Evolutionary conservation across 2,888 invertebrate genomes (phyloP).

Genomic region (Bimastos eiseni): DNA sequence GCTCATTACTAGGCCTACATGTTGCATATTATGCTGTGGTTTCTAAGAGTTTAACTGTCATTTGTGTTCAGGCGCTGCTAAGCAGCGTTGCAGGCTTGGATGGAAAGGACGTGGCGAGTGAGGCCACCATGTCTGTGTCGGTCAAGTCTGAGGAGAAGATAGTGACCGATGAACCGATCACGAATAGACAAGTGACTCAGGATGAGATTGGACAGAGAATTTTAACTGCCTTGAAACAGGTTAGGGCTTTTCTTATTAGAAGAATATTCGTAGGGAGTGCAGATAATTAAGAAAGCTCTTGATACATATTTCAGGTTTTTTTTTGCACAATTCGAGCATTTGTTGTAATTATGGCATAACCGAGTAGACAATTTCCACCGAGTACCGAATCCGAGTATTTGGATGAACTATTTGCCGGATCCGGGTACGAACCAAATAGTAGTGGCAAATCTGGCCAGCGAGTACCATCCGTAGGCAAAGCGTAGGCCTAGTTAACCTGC

Average conservation of each 20-base stretch:
- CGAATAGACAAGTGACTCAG: slow-evolving; percentile 32
- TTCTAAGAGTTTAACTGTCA: not conserved
- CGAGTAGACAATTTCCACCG: no score
- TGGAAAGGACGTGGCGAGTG: not conserved
- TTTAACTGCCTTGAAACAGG: slow-evolving; percentile 70
- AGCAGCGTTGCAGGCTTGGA: slow-evolving; percentile 15
- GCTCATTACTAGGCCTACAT: not conserved
- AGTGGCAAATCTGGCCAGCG: no score
- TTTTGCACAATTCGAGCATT: not conserved
- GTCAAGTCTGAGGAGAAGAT: not conserved
- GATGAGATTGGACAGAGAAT: slow-evolving; percentile 79
- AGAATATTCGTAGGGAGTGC: not conserved
- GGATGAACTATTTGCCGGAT: no score
- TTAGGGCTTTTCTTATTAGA: slow-evolving; percentile 48
- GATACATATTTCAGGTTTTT: not conserved
- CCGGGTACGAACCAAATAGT: no score
- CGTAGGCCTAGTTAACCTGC: no score
- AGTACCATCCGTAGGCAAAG: no score
- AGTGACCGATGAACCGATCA: slow-evolving; percentile 21
- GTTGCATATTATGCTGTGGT: not conserved
- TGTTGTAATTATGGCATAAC: no score
- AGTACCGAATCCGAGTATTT: no score
- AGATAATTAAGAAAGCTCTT: not conserved
- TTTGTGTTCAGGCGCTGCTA: not conserved
- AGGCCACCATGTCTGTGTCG: not conserved